Conservation (phyloP, 2,888 invertebrate species). For the Sylvicola cinctus region DNA sequence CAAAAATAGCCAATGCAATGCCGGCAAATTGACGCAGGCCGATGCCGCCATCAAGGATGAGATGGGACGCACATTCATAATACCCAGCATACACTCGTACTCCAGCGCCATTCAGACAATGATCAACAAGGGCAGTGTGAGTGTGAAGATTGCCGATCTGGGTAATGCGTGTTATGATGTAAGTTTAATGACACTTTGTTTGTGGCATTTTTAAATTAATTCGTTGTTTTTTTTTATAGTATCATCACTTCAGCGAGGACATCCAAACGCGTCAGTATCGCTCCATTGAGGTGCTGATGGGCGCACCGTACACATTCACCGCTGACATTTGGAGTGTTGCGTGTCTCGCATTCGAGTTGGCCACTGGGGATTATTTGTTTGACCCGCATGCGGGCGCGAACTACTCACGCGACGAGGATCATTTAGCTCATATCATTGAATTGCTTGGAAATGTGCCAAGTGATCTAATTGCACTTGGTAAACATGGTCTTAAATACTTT, state of each 20-base stretch:
- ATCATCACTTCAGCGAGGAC: conserved; percentile 62
- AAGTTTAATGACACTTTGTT: conserved; percentile 12
- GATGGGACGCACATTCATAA: conserved; percentile 11
- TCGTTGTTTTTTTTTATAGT: conserved; percentile 18
- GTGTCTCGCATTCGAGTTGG: conserved; percentile 69
- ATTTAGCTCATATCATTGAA: conserved; percentile 68
- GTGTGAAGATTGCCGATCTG: conserved; percentile 64
- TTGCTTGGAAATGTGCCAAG: conserved; percentile 57
- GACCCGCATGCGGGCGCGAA: conserved; percentile 53
- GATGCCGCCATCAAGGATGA: neutral
- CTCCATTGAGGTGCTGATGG: conserved; percentile 56
- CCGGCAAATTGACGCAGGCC: neutral
- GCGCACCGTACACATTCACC: conserved; percentile 54
- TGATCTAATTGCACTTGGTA: conserved; percentile 50
- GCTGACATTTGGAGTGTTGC: conserved; percentile 78
- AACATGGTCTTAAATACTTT: conserved; percentile 52
- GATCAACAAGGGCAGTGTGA: conserved; percentile 31
- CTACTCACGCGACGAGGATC: conserved; percentile 62
- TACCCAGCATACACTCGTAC: conserved; percentile 21
- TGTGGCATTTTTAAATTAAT: neutral
- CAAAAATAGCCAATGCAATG: conserved; percentile 3
- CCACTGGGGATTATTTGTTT: conserved; percentile 74
- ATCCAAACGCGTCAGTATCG: conserved; percentile 73
- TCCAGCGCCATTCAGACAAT: conserved; percentile 24
- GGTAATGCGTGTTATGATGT: conserved; percentile 70